These are phyloP conservation scores for Cotesia chilonis DNA, from an alignment of 1,140 invertebrate species.

Conservation along the genomic window DNA sequence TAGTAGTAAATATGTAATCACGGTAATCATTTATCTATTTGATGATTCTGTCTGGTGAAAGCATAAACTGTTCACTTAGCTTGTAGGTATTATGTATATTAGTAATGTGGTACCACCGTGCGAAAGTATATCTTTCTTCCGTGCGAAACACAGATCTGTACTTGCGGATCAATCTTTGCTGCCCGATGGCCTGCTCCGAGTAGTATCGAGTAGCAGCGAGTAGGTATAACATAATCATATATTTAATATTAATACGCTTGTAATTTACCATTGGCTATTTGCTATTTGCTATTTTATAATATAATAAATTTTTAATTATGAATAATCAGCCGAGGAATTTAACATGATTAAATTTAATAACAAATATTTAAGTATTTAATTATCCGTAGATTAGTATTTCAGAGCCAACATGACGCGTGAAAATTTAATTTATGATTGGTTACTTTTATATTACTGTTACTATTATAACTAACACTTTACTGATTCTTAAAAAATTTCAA, in stretches of 20 bases:
- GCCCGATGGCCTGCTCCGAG: conserved; percentile 21
- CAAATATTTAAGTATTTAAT: conserved; percentile 21
- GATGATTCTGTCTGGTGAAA: conserved; percentile 49
- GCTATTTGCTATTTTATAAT: conserved; percentile 8
- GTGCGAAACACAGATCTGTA: conserved; percentile 27
- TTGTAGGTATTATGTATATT: conserved; percentile 13
- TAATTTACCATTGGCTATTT: conserved; percentile 31
- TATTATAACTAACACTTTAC: no score
- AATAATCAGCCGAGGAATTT: background rate
- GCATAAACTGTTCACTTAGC: conserved; percentile 43
- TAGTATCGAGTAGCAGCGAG: conserved; percentile 9
- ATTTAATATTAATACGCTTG: no score
- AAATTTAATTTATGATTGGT: background rate
- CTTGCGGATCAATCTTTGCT: conserved; percentile 8
- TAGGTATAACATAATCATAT: conserved; percentile 27
- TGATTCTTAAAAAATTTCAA: background rate
- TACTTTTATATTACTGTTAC: no score
- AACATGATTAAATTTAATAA: conserved; percentile 21
- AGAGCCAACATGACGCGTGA: background rate
- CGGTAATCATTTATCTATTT: conserved; percentile 49
- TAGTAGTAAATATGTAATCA: conserved; percentile 44
- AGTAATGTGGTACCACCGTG: conserved; percentile 31
- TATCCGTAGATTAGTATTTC: conserved; percentile 8
- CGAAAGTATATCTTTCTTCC: conserved; percentile 32
- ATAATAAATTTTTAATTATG: no score